Evolutionary conservation across 1,140 invertebrate species (phyloP), one percentile per base, ranked within the genome.

Genomic region (Mya arenaria): DNA sequence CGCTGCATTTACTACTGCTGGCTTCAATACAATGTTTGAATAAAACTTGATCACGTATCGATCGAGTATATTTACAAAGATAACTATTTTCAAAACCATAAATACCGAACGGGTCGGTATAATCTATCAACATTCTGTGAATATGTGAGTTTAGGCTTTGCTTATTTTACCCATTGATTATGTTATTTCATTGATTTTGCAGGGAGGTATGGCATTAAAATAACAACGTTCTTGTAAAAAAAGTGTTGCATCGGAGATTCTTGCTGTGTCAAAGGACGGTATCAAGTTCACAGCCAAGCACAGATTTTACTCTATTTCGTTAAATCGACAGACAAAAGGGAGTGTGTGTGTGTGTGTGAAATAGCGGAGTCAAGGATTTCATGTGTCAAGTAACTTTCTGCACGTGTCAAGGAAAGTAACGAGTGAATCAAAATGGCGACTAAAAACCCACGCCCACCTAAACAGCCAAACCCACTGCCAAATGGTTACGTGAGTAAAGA

Each of bases 401-500:
- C 25, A n/a, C n/a, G n/a, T 52, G 48, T 23, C 25, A 52, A 52
- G 48, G 48, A 52, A 10, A 52, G 48, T n/a, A 52, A 52, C 19
- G 48, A 52, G 48, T 17, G 2, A 4, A 62, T 19, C 23, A 74
- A 28, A 32, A 75, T 75, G 73, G 60, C 58, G 0, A 65, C 73
- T 2, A 75, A 65, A 48, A 23, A 41, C 17, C 56, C 23, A 41
- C 2, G 48, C 19, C 48, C 48, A 3, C 48, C 48, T 1, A 17
- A 17, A 23, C 41, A 48, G 19, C 13, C 52, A n/a, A 75, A 75
- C n/a, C 17, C 17, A 13, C 19, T 75, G 23, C 60, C 58, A 5
- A 75, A 75, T n/a, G 73, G 58, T 44, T 75, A 75, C 41, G 30
- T 75, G 1, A 75, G 58, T 13, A 75, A 75, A 41, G 55, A 28